Percentiles rank a stretch among this genome's conserved stretches.
phyloP scores from a whole-genome alignment of 2,888 invertebrate species.

The Cantharis rufa region DNA sequence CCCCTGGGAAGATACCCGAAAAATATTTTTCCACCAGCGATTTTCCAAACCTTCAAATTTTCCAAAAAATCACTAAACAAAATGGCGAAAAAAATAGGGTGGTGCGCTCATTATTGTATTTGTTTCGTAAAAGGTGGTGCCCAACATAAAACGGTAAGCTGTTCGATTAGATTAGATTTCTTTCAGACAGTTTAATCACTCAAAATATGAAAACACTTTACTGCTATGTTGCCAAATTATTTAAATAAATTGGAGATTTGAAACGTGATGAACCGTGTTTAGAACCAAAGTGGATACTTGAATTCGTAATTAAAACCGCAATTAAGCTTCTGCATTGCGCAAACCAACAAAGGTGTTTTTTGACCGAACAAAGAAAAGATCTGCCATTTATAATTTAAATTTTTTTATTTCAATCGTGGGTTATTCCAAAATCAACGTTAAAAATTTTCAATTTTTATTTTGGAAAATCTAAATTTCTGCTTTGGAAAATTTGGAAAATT shows the following conservation, averaged over 20 bases:
- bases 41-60: neutral
- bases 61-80: neutral
- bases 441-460: no score
- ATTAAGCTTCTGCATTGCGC: neutral
- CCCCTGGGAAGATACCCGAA: neutral
- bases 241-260: neutral
- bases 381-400: no score
- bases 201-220: neutral
- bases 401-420: no score
- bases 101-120: neutral
- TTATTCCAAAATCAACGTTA: no score
- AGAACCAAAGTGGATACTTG: neutral
- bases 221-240: neutral
- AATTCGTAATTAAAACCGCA: neutral
- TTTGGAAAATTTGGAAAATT: no score
- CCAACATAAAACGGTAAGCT: neutral
- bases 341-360: neutral
- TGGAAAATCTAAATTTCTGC: no score
- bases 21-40: neutral
- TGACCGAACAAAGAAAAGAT: neutral
- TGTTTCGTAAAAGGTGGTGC: neutral
- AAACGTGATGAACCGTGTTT: neutral
- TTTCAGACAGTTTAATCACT: neutral
- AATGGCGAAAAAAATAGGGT: neutral
- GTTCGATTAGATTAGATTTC: neutral